Base-by-base conservation (phyloP, 2,888 invertebrate genomes). In the Bimastos eiseni region DNA sequence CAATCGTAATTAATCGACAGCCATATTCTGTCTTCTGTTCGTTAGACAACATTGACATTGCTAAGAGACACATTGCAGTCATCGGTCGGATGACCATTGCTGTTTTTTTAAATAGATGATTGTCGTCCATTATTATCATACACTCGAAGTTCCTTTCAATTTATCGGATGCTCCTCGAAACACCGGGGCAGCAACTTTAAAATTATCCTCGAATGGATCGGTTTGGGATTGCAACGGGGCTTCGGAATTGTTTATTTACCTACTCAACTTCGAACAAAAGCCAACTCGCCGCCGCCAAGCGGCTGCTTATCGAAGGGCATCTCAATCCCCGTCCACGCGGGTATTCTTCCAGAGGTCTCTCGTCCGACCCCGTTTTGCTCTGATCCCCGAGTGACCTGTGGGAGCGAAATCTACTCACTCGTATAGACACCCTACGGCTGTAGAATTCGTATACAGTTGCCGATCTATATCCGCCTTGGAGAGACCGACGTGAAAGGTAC, bases 181-280 rank as follows among this genome's bases (percentile, higher is more conserved):
- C 5, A 17, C 44, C 55, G 11, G 55, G 24, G 55, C 11, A 55
- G 11, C 19, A n/a, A n/a, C 70, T 1, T n/a, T n/a, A 1, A 11
- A 70, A n/a, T n/a, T 70, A 30, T 70, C 70, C 3, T n/a, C 70
- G 70, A 70, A 8, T 70, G 70, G 70, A n/a, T 70, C 70, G n/a
- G 49, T n/a, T 70, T 11, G 70, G 70, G 70, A 70, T n/a, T 70
- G 70, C 70, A 11, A 24, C 49, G 6, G 70, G 30, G 70, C 70
- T 70, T 30, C 70, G 70, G 70, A n/a, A 70, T 70, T 70, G 70
- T 70, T 70, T 70, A 70, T 70, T 70, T 70, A 70, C 70, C 70
- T 30, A n/a, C n/a, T 70, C 30, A n/a, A 70, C 70, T 70, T n/a
- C n/a, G 70, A 70, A 70, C 70, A 70, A 70, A 49, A 70, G 70